Percentiles rank a stretch among this genome's conserved stretches.
phyloP scores from a whole-genome alignment of 2,888 invertebrate genomes.

The Nomada fucata region DNA sequence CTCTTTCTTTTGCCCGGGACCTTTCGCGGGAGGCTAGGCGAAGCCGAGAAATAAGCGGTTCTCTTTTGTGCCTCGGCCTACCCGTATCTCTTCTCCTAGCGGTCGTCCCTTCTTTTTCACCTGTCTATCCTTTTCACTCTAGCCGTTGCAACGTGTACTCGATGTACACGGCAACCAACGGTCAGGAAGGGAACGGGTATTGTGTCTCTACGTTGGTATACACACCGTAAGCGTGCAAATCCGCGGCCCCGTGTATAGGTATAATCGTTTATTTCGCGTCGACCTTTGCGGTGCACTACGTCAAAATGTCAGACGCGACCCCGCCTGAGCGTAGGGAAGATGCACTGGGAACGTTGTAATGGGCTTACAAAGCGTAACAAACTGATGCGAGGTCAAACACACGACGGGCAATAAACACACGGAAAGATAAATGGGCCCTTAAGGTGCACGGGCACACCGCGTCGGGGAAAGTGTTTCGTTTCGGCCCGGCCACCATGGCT shows the following conservation, averaged over 20 bases:
- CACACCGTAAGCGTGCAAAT: conserved; percentile 55
- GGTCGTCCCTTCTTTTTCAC: conserved; percentile 14
- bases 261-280: conserved; percentile 82
- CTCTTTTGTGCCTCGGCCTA: conserved; percentile 62
- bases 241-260: conserved; percentile 64
- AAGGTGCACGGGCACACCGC: conserved; percentile 65
- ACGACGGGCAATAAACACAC: conserved; percentile 84
- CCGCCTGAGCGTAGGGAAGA: conserved; percentile 81
- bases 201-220: conserved; percentile 64
- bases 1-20: conserved; percentile 61
- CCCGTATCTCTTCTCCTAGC: conserved; percentile 40
- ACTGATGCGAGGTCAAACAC: conserved; percentile 84
- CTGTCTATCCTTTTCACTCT: neutral
- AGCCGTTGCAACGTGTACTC: conserved; percentile 8
- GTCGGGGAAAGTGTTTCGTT: conserved; percentile 73
- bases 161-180: conserved; percentile 7
- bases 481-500: conserved; percentile 28
- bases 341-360: conserved; percentile 83
- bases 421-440: conserved; percentile 83
- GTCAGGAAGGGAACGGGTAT: conserved; percentile 48
- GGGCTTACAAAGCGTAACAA: conserved; percentile 84
- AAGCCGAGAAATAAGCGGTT: conserved; percentile 61
- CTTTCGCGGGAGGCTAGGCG: conserved; percentile 59
- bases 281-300: conserved; percentile 84
- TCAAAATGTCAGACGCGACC: conserved; percentile 84